These are phyloP conservation scores for Heterochromis multidens DNA, from an alignment of 2,113 vertebrate genomes.

Conservation along the genomic window DNA sequence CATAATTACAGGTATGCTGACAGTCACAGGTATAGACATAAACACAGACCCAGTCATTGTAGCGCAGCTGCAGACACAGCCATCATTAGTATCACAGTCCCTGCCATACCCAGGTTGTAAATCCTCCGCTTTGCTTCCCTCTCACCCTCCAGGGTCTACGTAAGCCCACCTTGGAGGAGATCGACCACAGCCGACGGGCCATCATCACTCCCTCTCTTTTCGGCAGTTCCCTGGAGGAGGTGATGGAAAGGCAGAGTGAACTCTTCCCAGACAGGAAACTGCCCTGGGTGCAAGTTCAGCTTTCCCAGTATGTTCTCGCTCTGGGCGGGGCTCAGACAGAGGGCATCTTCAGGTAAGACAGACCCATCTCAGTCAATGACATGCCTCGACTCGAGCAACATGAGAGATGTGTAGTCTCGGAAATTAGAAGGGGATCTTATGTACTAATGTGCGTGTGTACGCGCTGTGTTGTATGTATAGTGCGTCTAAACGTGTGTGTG, in stretches of 20 bases:
- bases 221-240: conserved; percentile 86
- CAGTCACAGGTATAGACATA: conserved; percentile 43
- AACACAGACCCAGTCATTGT: conserved; percentile 46
- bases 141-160: conserved; percentile 79
- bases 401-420: not conserved
- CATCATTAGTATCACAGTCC: conserved; percentile 12
- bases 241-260: conserved; percentile 85
- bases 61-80: conserved; percentile 27
- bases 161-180: conserved; percentile 87
- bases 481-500: conserved; percentile 43
- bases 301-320: conserved; percentile 85
- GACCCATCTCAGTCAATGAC: not conserved
- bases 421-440: conserved; percentile 19
- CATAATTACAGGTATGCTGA: conserved; percentile 48
- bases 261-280: conserved; percentile 83
- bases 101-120: conserved; percentile 26
- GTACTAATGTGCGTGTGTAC: not conserved
- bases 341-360: conserved; percentile 88
- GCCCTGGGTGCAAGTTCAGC: conserved; percentile 91
- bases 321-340: conserved; percentile 86
- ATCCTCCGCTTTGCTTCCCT: conserved; percentile 1
- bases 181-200: conserved; percentile 81
- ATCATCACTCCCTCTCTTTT: conserved; percentile 87
- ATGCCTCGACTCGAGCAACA: not conserved
- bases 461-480: not conserved